Evolutionary conservation across 2,797 vertebrate genomes (phyloP).

Genomic region (Periparus ater): DNA sequence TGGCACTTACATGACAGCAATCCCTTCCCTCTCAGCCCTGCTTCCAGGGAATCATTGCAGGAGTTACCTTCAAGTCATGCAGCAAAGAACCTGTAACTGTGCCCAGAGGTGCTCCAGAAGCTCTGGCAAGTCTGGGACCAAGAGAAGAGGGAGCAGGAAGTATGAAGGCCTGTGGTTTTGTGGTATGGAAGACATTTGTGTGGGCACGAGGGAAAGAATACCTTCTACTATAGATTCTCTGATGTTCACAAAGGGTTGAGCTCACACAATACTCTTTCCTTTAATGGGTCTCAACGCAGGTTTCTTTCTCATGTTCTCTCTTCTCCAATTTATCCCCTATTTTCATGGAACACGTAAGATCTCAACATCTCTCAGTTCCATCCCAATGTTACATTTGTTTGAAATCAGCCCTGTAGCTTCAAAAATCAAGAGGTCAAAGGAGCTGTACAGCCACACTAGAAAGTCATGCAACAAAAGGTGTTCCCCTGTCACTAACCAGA

Average conservation of each 20-base stretch:
- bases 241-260: background rate
- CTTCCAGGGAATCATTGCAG: background rate
- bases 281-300: background rate
- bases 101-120: background rate
- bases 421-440: background rate
- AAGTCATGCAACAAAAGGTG: background rate
- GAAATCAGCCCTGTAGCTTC: background rate
- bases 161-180: background rate
- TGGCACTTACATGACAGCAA: background rate
- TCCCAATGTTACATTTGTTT: background rate
- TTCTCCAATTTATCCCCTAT: background rate
- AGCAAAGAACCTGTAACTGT: background rate
- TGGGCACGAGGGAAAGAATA: fast-evolving
- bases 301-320: background rate
- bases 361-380: background rate
- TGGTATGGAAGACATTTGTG: background rate
- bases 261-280: background rate
- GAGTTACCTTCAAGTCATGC: background rate
- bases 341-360: background rate
- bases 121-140: background rate
- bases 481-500: background rate
- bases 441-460: background rate
- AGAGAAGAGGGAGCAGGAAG: background rate
- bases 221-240: background rate
- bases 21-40: background rate